These are phyloP conservation scores for Apis cerana DNA, from an alignment of 1,140 invertebrate genomes.

Conservation along the genomic window DNA sequence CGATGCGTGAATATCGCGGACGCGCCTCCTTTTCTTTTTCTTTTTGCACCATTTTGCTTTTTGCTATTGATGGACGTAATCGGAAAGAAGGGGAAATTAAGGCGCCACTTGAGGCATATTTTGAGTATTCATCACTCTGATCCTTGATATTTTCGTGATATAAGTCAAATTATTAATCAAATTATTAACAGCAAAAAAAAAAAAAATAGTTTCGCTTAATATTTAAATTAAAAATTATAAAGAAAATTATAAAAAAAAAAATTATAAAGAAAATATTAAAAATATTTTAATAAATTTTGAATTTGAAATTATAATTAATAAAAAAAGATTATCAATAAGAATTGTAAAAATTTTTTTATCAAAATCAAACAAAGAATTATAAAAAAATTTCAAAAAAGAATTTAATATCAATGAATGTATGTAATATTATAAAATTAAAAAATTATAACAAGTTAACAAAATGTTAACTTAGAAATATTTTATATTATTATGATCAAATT, in stretches of 20 bases:
- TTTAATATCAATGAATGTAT: not conserved
- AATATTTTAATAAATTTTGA: not conserved
- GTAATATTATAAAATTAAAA: not conserved
- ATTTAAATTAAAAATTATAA: not conserved
- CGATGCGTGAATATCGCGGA: conserved; percentile 65
- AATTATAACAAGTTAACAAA: not conserved
- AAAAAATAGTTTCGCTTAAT: not conserved
- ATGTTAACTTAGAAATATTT: not conserved
- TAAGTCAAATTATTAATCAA: not conserved
- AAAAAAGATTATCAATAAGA: not conserved
- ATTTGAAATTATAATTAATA: not conserved
- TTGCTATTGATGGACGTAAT: conserved; percentile 25
- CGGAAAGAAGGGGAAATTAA: conserved; percentile 25
- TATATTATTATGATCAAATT: not conserved
- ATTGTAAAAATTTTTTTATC: not conserved
- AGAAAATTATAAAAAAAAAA: not conserved
- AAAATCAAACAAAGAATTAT: not conserved
- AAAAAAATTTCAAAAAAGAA: not conserved
- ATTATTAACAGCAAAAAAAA: not conserved
- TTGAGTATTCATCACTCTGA: not conserved
- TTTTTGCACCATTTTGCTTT: conserved; percentile 16
- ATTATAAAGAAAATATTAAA: not conserved
- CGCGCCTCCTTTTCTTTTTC: conserved; percentile 52
- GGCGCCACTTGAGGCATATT: conserved; percentile 5
- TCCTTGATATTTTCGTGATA: conserved; percentile 18